These are phyloP conservation scores for Sturnira hondurensis DNA, from an alignment of 2,113 vertebrate species.

Conservation along the genomic window DNA sequence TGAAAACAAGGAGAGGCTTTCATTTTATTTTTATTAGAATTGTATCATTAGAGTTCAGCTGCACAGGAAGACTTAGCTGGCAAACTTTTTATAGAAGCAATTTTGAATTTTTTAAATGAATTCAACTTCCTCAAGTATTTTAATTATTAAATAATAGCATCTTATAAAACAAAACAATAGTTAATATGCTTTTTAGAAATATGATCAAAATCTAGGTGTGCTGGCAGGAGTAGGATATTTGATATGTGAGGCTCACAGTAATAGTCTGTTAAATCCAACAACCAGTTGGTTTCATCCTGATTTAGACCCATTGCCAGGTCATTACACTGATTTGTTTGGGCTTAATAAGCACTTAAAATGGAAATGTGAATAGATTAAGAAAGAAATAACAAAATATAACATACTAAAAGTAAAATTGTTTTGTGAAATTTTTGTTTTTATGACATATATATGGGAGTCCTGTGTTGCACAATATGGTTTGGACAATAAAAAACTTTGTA, in stretches of 20 bases:
- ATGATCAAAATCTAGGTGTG: background rate
- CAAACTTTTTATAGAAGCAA: background rate
- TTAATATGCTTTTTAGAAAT: background rate
- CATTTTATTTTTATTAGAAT: background rate
- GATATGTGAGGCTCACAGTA: background rate
- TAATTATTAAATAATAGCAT: background rate
- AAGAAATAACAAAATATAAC: background rate
- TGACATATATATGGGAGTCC: background rate
- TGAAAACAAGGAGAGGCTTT: background rate
- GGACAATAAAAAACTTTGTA: background rate
- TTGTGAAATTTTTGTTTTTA: background rate
- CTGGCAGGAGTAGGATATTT: background rate
- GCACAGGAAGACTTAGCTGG: background rate
- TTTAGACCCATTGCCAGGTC: background rate
- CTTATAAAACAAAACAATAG: background rate
- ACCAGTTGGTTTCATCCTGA: background rate
- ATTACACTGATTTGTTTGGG: background rate
- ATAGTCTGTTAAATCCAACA: background rate
- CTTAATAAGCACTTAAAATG: background rate
- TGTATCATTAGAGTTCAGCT: background rate
- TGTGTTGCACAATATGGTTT: background rate
- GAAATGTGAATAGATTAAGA: background rate
- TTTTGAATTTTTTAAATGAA: background rate
- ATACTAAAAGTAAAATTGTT: background rate
- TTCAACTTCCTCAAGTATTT: background rate